phyloP scores from a whole-genome alignment of 2,797 vertebrate species.

The Mus spretus region DNA sequence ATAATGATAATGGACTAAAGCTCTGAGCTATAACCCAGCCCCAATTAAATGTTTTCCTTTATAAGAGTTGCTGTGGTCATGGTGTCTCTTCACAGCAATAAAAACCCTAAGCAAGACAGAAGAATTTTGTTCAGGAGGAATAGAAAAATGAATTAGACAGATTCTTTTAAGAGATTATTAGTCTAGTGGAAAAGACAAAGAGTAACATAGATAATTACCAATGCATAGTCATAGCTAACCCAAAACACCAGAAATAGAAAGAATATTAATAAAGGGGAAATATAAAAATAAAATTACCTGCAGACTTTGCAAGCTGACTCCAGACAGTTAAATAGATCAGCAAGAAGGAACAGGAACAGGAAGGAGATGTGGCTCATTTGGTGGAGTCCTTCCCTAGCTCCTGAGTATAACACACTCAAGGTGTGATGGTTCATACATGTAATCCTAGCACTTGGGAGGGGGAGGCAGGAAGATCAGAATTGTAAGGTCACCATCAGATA shows the following conservation, averaged over 20 bases:
- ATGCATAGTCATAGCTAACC: not conserved
- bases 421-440: no score
- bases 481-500: not conserved
- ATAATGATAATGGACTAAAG: not conserved
- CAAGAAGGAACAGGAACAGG: not conserved
- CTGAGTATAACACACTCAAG: not conserved
- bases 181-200: not conserved
- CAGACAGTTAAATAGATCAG: not conserved
- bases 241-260: not conserved
- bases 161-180: constrained; percentile 26
- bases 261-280: not conserved
- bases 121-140: not conserved
- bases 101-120: not conserved
- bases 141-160: not conserved
- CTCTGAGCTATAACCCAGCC: not conserved
- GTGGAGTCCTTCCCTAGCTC: not conserved
- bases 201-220: not conserved
- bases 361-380: not conserved
- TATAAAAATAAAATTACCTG: not conserved
- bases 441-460: not conserved
- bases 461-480: not conserved
- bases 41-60: not conserved
- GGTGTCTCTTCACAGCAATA: not conserved
- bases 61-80: not conserved
- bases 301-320: not conserved